Evolutionary conservation across 2,888 invertebrate species (phyloP), one percentile per base, ranked within the genome.

Genomic region (Silvanus unidentatus): DNA sequence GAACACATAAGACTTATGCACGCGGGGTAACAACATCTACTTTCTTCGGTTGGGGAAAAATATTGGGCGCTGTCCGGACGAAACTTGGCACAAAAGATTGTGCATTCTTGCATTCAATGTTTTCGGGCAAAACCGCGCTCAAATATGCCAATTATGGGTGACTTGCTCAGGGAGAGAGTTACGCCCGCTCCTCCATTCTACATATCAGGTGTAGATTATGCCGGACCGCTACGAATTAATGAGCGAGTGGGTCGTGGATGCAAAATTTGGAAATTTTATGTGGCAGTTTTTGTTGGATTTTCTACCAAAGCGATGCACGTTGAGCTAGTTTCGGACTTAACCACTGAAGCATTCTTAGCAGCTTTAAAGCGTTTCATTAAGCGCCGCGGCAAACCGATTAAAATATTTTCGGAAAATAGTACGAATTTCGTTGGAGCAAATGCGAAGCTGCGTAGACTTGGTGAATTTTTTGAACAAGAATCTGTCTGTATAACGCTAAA

Each of bases 401-500:
- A 16, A 6, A 34, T 44, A 12, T 35, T 27, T 22, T 44, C 44
- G 1, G 40, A 44, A 14, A 44, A 44, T 15, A 28, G 35, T 8
- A 12, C 30, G 8, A 44, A 39, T 36, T 44, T 44, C 28, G 44
- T 44, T 32, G 44, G 40, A 4, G 35, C 40, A 8, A 22, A 22
- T 22, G 3, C 22, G 32, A 4, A 5, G 3, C 4, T 5, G 6
- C 5, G n/a, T n/a, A 5, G 3, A 8, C n/a, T 32, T 8, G 28
- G 10, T 6, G 28, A 28, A 10, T 32, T 32, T 32, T 4, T 4
- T 8, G n/a, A 12, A 8, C 3, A 10, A 39, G 27, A 22, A 14
- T 1, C 10, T 28, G n/a, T n/a, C n/a, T 22, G 22, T 15, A 39
- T 14, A 40, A 13, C 5, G 4, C 29, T 27, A 39, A 35, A 16